A percentile compares a stretch with the other conserved stretches of the same genome.
phyloP scores from a whole-genome alignment of 2,888 invertebrate species.

The Nebria brevicollis region DNA sequence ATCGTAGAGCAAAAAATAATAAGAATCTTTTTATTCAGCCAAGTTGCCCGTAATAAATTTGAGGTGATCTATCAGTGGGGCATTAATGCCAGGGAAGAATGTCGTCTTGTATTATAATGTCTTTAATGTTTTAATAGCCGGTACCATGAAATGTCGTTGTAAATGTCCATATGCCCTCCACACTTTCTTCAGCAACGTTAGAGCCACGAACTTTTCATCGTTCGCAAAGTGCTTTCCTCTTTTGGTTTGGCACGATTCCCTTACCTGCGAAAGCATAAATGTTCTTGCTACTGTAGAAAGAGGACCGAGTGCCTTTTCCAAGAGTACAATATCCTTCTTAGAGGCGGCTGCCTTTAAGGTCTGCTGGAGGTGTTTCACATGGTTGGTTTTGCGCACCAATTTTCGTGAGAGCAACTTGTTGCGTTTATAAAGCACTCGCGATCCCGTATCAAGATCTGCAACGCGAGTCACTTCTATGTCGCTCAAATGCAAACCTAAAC shows the following conservation, averaged over 20 bases:
- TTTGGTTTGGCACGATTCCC: neutral
- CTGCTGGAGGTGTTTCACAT: neutral
- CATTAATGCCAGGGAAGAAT: neutral
- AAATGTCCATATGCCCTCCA: neutral
- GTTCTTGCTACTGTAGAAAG: neutral
- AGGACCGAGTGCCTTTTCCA: neutral
- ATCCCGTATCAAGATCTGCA: neutral
- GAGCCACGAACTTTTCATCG: neutral
- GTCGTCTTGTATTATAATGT: neutral
- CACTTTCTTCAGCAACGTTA: neutral
- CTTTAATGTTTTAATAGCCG: neutral
- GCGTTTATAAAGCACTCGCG: neutral
- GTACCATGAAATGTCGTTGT: neutral
- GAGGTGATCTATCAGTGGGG: neutral
- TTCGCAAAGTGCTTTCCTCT: neutral
- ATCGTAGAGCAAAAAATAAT: constrained; percentile 14
- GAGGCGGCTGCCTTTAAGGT: neutral
- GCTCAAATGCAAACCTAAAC: no score
- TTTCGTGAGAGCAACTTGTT: neutral
- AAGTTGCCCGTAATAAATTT: neutral
- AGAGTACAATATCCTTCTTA: neutral
- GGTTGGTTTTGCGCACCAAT: neutral
- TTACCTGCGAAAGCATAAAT: neutral
- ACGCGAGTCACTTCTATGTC: no score
- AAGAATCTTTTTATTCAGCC: neutral